Conservation (phyloP, 35 echinoderm and acorn worm genomes). For the Apostichopus californicus region DNA sequence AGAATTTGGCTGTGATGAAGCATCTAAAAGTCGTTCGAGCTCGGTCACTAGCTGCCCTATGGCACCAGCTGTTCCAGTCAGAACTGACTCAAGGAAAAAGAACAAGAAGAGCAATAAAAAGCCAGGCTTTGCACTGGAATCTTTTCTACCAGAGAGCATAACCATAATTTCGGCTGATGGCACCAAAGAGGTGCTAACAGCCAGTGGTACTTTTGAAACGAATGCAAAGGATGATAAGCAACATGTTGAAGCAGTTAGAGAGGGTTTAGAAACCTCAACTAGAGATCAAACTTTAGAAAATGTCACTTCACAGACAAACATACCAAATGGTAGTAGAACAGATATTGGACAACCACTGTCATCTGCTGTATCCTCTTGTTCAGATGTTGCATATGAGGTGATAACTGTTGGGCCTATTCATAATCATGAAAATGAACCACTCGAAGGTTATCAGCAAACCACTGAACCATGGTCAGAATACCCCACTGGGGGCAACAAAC, state of each 20-base stretch:
- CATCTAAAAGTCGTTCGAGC: background rate
- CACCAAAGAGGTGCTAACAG: constrained; percentile 28
- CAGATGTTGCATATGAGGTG: constrained; percentile 26
- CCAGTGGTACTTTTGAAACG: background rate
- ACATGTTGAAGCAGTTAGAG: background rate
- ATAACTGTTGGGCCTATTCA: constrained; percentile 3
- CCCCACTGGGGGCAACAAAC: background rate
- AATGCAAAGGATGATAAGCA: background rate
- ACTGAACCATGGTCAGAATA: background rate
- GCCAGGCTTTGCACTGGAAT: constrained; percentile 45
- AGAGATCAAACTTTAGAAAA: background rate
- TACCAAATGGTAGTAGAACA: background rate
- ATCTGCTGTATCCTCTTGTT: background rate
- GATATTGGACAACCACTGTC: background rate
- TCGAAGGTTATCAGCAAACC: background rate
- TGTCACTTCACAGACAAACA: background rate
- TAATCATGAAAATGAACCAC: background rate
- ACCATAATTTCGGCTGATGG: constrained; percentile 58
- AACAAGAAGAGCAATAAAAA: background rate
- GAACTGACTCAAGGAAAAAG: constrained; percentile 26
- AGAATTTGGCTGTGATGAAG: background rate
- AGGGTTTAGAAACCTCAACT: background rate
- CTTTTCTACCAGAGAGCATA: constrained; percentile 11
- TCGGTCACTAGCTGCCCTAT: background rate
- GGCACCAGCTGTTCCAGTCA: constrained; percentile 26